phyloP scores from a whole-genome alignment of 2,113 vertebrate genomes.

The Toxotes jaculatrix region DNA sequence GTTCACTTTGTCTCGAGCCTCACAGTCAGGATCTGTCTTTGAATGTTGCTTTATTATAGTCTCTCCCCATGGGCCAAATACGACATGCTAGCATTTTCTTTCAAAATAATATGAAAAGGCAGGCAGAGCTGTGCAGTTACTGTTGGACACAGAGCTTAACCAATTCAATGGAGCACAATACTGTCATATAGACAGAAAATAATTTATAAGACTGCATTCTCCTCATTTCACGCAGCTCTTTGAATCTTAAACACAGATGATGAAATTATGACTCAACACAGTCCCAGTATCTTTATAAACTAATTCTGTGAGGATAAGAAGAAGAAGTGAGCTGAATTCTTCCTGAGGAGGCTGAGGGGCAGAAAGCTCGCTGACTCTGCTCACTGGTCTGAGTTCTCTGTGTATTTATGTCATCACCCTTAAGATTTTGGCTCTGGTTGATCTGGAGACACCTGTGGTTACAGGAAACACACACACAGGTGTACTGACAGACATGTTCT shows the following conservation, averaged over 20 bases:
- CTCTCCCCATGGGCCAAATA: not conserved
- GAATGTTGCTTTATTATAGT: conserved; percentile 8
- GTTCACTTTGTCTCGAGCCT: not conserved
- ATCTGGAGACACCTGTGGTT: too few species aligned
- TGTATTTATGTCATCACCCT: not conserved
- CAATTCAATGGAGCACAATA: conserved; percentile 1
- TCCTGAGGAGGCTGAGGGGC: not conserved
- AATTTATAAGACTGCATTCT: conserved; percentile 10
- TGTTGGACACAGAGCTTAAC: conserved; percentile 42
- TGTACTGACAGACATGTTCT: too few species aligned
- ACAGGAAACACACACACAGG: too few species aligned
- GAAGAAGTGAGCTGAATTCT: conserved; percentile 9
- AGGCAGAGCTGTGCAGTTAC: conserved; percentile 23
- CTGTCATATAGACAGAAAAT: conserved; percentile 7
- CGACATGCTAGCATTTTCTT: conserved; percentile 14
- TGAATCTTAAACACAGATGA: conserved; percentile 45
- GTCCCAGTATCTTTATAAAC: not conserved
- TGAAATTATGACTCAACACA: conserved; percentile 56
- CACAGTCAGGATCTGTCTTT: conserved; percentile 13
- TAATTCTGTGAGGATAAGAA: conserved; percentile 12
- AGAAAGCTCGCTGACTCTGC: not conserved
- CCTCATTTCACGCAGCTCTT: conserved; percentile 18
- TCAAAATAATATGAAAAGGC: conserved; percentile 26
- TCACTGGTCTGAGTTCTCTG: not conserved
- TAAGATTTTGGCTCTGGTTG: too few species aligned